These are phyloP conservation scores for Sebastes oblongus DNA, from an alignment of 2,797 vertebrate species.

Conservation along the genomic window DNA sequence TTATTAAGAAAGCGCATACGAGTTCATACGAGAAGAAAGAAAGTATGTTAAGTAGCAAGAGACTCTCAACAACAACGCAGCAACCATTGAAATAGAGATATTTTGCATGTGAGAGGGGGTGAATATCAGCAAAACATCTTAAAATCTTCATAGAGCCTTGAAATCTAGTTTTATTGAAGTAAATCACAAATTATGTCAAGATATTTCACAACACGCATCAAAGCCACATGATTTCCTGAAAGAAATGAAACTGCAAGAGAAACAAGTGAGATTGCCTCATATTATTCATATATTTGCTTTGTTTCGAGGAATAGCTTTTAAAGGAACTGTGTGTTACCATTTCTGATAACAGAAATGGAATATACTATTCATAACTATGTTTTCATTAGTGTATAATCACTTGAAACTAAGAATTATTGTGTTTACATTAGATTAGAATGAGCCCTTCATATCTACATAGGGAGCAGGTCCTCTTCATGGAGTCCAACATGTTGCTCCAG, in stretches of 20 bases:
- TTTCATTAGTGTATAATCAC: no score
- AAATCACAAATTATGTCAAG: background rate
- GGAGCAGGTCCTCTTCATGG: no score
- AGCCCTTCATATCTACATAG: no score
- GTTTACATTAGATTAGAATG: no score
- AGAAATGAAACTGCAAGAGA: constrained; percentile 18
- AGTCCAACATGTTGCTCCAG: no score
- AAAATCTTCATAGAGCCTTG: background rate
- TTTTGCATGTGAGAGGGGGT: background rate
- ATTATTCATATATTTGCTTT: background rate
- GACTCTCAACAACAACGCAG: no score
- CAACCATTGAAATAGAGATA: background rate
- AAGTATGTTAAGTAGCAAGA: background rate
- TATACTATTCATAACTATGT: no score
- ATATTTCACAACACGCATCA: background rate
- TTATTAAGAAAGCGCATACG: background rate
- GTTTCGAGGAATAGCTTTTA: background rate
- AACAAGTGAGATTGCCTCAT: background rate
- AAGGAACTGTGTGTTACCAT: no score
- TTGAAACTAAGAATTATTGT: no score
- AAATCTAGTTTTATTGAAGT: background rate
- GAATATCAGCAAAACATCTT: background rate
- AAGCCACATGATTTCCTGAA: background rate
- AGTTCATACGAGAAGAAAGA: background rate
- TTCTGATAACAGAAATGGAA: no score